Evolutionary conservation across 2,888 invertebrate species (phyloP), one percentile per base, ranked within the genome.

Genomic region (Trichogramma dendrolimi): DNA sequence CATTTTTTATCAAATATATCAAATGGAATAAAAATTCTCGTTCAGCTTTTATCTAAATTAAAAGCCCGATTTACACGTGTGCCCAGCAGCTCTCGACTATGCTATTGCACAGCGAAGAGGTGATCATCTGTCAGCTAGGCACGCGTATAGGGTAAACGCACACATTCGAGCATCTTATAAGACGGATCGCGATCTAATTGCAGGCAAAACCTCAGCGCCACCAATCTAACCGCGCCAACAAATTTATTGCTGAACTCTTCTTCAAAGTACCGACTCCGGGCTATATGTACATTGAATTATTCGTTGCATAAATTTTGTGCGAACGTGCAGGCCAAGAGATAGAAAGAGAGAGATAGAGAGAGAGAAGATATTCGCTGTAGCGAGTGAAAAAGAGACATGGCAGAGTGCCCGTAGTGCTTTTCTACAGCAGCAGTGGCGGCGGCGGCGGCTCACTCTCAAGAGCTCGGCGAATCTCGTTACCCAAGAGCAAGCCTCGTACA

Each of bases 241-340:
- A 63, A 55, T 60, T 59, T 59, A 58, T 49, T 41, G 60, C 11
- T 38, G 47, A 44, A 44, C 38, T 8, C 41, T 47, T 8, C 41
- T 47, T 41, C 14, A n/a, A 42, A 47, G 51, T 11, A 27, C 46
- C 10, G 8, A 46, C 2, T 46, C 10, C n/a, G n/a, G 40, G 38
- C n/a, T 40, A 11, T 46, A 50, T 57, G 39, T 14, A 57, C 58
- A 53, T 50, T 64, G 61, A 61, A 61, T 64, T 64, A 64, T 61
- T 46, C 52, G 49, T 5, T 38, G 55, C 46, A 64, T 55, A 61
- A 58, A 64, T 61, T 61, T 14, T 11, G 14, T 6, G 47, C 10
- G 41, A 42, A 47, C 48, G 11, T 11, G 11, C 47, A 11, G 4
- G 52, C 4, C 5, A 39, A 5, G 54, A 51, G 61, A 43, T 55